These are phyloP conservation scores for Drosophila chauvacae DNA, from an alignment of 1,140 invertebrate species.

Conservation along the genomic window DNA sequence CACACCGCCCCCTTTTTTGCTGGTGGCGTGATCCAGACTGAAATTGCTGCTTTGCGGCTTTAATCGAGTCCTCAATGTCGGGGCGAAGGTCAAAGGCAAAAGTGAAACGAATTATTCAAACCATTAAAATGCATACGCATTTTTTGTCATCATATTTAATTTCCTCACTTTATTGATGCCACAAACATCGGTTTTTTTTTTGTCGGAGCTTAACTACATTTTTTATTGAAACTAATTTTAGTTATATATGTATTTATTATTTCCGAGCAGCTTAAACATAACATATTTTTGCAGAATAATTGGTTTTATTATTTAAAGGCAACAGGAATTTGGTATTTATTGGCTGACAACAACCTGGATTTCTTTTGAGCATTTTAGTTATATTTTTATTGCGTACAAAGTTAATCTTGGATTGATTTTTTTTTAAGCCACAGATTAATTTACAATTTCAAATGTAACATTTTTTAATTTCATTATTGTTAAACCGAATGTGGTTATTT, in stretches of 20 bases:
- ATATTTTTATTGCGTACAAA: not conserved
- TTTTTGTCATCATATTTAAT: conserved; percentile 1
- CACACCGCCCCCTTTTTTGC: not conserved
- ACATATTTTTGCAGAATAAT: not conserved
- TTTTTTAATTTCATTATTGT: not conserved
- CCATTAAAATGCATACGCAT: conserved; percentile 20
- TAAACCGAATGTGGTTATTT: too few species aligned
- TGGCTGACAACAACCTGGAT: not conserved
- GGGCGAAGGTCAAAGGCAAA: conserved; percentile 34
- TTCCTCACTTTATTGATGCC: conserved; percentile 2
- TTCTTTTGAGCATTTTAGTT: not conserved
- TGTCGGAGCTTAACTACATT: conserved; percentile 6
- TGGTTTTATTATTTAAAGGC: not conserved
- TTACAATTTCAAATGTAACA: not conserved
- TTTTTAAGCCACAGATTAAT: not conserved
- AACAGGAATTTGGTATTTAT: not conserved
- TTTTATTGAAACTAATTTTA: conserved; percentile 13
- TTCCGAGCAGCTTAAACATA: not conserved
- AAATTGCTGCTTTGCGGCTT: conserved; percentile 34
- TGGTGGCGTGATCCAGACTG: conserved; percentile 10
- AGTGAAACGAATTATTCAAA: conserved; percentile 25
- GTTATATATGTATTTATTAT: not conserved
- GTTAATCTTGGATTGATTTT: not conserved
- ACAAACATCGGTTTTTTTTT: conserved; percentile 12
- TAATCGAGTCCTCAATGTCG: conserved; percentile 23